Conservation (phyloP, 2,113 vertebrate species). For the Antigone vipio region DNA sequence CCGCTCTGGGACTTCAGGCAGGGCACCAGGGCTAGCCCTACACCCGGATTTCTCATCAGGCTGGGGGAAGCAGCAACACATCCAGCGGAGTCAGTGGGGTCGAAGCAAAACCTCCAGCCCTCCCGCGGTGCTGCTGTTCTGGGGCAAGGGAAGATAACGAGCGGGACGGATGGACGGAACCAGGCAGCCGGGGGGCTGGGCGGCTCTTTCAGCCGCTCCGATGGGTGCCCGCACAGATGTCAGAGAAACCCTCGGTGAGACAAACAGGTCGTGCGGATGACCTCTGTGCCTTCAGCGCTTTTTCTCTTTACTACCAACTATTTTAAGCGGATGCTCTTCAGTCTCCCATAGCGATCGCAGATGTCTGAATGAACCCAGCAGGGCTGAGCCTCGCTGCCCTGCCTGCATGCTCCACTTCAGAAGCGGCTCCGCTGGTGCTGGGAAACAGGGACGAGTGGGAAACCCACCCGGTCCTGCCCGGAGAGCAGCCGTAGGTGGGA, state of each 20-base stretch:
- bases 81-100: not conserved
- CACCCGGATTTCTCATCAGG: not conserved
- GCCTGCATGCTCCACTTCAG: not conserved
- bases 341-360: not conserved
- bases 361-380: not conserved
- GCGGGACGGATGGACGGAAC: rapidly evolving
- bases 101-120: not conserved
- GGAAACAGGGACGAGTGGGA: not conserved
- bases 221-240: not conserved
- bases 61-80: not conserved
- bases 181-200: not conserved
- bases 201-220: not conserved
- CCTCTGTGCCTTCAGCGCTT: not conserved
- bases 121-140: not conserved
- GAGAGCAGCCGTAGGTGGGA: not conserved
- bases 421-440: not conserved
- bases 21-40: not conserved
- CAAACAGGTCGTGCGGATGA: not conserved
- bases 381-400: not conserved
- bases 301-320: not conserved
- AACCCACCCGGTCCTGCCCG: not conserved
- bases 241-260: not conserved
- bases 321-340: not conserved
- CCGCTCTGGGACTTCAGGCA: not conserved
- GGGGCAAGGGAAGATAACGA: not conserved